These are phyloP conservation scores for Agrypnus murinus DNA, from an alignment of 2,888 invertebrate species.

Conservation along the genomic window DNA sequence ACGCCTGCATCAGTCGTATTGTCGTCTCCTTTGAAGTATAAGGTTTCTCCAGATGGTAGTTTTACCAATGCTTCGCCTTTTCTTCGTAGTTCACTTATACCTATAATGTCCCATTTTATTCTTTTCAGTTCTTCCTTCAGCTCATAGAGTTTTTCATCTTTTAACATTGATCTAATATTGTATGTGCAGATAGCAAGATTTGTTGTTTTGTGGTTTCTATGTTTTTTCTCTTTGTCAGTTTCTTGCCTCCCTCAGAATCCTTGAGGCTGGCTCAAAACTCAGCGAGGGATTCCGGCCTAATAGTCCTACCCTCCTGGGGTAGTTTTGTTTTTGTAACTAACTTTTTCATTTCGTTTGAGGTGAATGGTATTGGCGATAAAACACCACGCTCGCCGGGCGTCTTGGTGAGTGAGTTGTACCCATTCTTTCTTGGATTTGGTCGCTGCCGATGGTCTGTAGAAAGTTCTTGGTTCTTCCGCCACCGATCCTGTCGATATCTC, in stretches of 20 bases:
- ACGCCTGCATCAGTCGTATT: no score
- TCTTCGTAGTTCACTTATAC: conserved; percentile 7
- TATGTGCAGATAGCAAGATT: conserved; percentile 2
- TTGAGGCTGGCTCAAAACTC: background rate
- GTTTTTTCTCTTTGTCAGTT: background rate
- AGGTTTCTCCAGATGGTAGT: no score
- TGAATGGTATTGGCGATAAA: background rate
- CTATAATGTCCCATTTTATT: conserved; percentile 6
- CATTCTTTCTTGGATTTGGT: background rate
- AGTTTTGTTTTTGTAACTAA: background rate
- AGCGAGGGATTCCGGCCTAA: background rate
- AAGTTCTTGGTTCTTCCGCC: conserved; percentile 6
- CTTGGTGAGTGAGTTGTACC: conserved; percentile 12
- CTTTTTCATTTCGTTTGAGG: background rate
- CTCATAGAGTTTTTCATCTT: conserved; percentile 5
- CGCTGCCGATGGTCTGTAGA: background rate
- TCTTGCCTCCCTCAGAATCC: no score
- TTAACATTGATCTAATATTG: conserved; percentile 7
- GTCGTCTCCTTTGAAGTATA: no score
- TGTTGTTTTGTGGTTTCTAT: conserved; percentile 1
- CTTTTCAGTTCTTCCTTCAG: no score
- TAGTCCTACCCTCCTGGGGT: background rate
- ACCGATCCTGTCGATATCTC: conserved; percentile 4
- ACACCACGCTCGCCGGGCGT: conserved; percentile 9
- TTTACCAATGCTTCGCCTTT: background rate